These are phyloP conservation scores for Ameiurus melas DNA, from an alignment of 2,113 vertebrate species.

Conservation along the genomic window DNA sequence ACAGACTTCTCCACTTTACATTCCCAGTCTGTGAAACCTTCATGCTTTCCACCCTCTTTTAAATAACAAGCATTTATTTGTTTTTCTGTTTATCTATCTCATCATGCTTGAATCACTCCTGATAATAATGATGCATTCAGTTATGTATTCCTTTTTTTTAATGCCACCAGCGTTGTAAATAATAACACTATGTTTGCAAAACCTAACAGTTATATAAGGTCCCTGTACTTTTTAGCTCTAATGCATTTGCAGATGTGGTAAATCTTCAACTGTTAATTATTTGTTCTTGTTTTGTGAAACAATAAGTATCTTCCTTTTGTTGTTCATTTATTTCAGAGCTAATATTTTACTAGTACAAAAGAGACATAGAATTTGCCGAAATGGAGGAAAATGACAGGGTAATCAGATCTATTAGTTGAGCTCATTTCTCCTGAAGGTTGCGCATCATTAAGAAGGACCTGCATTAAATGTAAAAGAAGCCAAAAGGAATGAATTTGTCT, in stretches of 20 bases:
- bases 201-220: not conserved
- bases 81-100: not conserved
- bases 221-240: not conserved
- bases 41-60: not conserved
- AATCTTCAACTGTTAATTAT: not conserved
- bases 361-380: not conserved
- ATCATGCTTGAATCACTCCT: not conserved
- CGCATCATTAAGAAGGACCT: too few relatives aligned
- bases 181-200: not conserved
- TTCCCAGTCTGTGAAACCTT: not conserved
- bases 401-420: constrained; percentile 3
- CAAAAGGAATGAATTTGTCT: not conserved
- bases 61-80: not conserved
- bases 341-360: not conserved
- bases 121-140: not conserved
- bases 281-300: not conserved
- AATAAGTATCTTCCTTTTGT: not conserved
- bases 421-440: constrained; percentile 2
- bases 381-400: constrained; percentile 25
- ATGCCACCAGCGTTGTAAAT: not conserved
- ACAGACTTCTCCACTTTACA: not conserved
- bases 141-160: not conserved
- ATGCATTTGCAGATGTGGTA: not conserved
- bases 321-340: not conserved
- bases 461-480: not conserved